A percentile compares a stretch with the other conserved stretches of the same genome.
These are phyloP conservation scores for Platypus cylindrus DNA, from an alignment of 2,888 invertebrate species.

Conservation along the genomic window DNA sequence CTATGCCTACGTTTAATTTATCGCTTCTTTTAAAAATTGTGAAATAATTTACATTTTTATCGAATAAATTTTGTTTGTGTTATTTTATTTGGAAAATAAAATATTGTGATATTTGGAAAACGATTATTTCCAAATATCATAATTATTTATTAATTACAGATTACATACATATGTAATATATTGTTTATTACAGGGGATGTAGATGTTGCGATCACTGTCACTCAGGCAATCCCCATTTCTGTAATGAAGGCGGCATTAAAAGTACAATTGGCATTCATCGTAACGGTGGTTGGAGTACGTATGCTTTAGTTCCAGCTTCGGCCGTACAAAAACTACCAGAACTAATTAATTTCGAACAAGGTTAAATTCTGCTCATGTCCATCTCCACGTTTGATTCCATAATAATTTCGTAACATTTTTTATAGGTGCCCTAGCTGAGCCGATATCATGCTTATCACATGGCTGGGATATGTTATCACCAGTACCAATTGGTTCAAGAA, in stretches of 20 bases:
- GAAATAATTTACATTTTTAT: too few species aligned
- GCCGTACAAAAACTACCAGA: slow-evolving; percentile 49
- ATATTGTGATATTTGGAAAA: too few species aligned
- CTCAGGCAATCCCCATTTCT: slow-evolving; percentile 50
- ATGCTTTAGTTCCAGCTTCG: slow-evolving; percentile 43
- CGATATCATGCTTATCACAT: slow-evolving; percentile 55
- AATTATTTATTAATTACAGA: too few species aligned
- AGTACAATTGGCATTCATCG: slow-evolving; percentile 51
- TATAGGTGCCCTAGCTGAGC: slow-evolving; percentile 51
- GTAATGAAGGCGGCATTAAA: slow-evolving; percentile 42
- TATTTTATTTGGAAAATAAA: too few species aligned
- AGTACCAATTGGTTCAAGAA: slow-evolving; percentile 44
- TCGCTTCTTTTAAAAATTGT: too few species aligned
- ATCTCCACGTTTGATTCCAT: too few species aligned
- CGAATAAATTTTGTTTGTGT: too few species aligned
- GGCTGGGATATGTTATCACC: slow-evolving; percentile 51
- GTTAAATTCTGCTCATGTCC: too few species aligned
- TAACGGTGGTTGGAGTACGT: slow-evolving; percentile 60
- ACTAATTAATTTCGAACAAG: slow-evolving; percentile 44
- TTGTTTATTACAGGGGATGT: slow-evolving; percentile 40
- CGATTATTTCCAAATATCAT: too few species aligned
- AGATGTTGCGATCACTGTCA: slow-evolving; percentile 47
- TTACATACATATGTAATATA: too few species aligned
- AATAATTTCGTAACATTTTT: too few species aligned
- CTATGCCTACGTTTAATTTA: too few species aligned